phyloP scores from a whole-genome alignment of 2,113 vertebrate species.

The Rhinichthys klamathensis region DNA sequence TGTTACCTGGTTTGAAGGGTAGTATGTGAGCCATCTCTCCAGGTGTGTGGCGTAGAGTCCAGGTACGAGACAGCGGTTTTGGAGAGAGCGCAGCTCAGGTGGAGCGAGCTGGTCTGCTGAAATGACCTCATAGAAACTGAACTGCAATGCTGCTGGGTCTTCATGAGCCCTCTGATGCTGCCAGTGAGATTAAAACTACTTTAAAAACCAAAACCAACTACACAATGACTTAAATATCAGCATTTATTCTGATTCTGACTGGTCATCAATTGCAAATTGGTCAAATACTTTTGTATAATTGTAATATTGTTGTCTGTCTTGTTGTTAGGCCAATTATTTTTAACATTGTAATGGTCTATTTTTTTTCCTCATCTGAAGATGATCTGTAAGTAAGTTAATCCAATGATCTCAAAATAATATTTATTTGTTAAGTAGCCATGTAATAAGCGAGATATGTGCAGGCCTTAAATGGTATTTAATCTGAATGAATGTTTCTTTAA shows the following conservation, averaged over 20 bases:
- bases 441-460: not conserved
- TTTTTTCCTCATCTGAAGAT: no score
- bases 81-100: constrained; percentile 85
- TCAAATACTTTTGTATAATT: not conserved
- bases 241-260: not conserved
- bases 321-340: no score
- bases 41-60: constrained; percentile 92
- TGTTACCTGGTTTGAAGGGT: constrained; percentile 84
- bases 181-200: constrained; percentile 30
- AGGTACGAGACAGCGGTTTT: constrained; percentile 90
- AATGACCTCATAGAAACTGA: constrained; percentile 95
- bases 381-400: no score
- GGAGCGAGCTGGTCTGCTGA: constrained; percentile 83
- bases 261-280: no score
- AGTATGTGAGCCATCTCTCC: constrained; percentile 91
- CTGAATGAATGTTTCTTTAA: not conserved
- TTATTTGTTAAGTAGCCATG: not conserved
- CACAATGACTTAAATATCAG: not conserved
- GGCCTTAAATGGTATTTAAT: not conserved
- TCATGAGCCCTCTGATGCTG: constrained; percentile 94
- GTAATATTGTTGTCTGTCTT: no score
- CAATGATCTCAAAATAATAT: not conserved
- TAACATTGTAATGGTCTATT: no score
- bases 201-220: not conserved
- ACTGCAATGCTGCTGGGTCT: constrained; percentile 86